phyloP scores from a whole-genome alignment of 2,113 vertebrate species.

The Petrocephalus zakoni region DNA sequence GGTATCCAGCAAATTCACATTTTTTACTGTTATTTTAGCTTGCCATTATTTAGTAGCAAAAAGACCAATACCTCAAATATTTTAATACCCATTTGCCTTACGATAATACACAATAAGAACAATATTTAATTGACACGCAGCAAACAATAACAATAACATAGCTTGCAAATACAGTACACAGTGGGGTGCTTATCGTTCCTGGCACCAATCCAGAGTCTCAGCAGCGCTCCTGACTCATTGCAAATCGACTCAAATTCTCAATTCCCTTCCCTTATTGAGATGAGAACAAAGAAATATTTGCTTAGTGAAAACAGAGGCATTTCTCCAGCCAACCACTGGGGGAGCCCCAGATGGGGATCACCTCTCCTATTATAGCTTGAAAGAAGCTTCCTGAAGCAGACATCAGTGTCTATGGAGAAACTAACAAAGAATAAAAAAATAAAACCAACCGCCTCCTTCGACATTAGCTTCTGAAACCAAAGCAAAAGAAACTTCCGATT shows the following conservation, averaged over 20 bases:
- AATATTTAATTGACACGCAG: background rate
- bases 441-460: background rate
- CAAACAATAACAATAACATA: background rate
- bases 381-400: background rate
- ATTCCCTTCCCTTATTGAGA: background rate
- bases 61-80: background rate
- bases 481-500: too few relatives aligned
- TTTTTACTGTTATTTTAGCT: background rate
- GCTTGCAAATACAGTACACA: background rate
- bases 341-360: background rate
- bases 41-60: background rate
- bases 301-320: slow-evolving; percentile 12
- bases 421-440: background rate
- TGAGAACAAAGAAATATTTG: slow-evolving; percentile 15
- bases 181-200: background rate
- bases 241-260: background rate
- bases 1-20: background rate
- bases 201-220: background rate
- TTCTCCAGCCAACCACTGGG: background rate
- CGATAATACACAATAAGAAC: background rate
- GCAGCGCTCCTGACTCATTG: background rate
- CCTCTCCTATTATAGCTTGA: background rate
- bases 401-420: background rate
- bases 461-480: background rate
- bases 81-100: background rate